Evolutionary conservation across 2,113 vertebrate genomes (phyloP).

Genomic region (Scartelaos histophorus): DNA sequence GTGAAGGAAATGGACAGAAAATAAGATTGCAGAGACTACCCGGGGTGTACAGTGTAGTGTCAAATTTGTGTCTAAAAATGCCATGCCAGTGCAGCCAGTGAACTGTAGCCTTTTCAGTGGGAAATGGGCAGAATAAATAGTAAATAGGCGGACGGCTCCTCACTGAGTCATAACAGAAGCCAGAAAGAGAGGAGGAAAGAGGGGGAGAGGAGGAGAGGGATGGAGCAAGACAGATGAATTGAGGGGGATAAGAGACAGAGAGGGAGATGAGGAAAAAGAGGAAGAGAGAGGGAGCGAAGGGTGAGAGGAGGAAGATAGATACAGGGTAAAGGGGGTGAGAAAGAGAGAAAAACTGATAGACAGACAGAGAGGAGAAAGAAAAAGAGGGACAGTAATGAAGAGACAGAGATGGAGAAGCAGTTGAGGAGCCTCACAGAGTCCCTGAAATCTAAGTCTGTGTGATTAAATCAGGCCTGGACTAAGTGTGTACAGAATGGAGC

Average conservation of each 20-base stretch:
- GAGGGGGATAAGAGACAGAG: background rate
- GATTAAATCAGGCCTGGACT: background rate
- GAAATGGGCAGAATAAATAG: background rate
- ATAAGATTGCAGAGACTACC: background rate
- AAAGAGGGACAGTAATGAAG: background rate
- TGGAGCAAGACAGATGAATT: background rate
- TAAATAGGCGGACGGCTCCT: background rate
- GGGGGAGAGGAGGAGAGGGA: background rate
- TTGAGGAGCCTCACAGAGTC: background rate
- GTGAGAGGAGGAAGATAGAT: no score
- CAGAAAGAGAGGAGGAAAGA: background rate
- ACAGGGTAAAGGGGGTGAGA: background rate
- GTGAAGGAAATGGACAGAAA: background rate
- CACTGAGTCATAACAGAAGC: background rate
- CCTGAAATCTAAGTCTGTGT: background rate
- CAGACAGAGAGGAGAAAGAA: background rate
- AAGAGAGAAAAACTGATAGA: background rate
- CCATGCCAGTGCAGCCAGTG: background rate
- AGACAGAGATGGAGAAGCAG: background rate
- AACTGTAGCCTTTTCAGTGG: background rate
- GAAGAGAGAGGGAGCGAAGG: background rate
- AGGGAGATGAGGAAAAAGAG: background rate
- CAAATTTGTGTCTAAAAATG: constrained; percentile 3
- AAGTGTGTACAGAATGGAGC: constrained; percentile 2
- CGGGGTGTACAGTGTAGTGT: background rate